Base-by-base conservation (phyloP, 1,140 invertebrate species). In the Drosophila pruinosa region DNA sequence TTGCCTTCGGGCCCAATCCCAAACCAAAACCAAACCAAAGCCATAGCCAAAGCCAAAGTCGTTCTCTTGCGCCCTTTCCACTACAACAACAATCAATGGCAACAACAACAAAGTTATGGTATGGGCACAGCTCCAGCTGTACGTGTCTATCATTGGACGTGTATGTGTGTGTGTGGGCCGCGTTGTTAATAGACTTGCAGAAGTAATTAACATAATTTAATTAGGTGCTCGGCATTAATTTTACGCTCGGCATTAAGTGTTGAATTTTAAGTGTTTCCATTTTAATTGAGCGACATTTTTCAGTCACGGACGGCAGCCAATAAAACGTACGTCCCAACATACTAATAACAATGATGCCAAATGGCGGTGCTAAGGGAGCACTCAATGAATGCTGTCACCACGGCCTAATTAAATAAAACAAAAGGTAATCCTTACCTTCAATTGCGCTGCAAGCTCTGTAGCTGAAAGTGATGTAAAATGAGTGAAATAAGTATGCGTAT, bases 191-290 rank as follows among this genome's bases (percentile, higher is more conserved):
- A 88, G 82, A 88, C 82, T 81, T 78, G 67, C 71, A 72, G 75
- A 73, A 75, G 75, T 88, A 88, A 88, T 88, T 88, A 88, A 88
- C 82, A 88, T 88, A 88, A 88, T 88, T 88, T 88, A 88, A 88
- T 88, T 88, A 89, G 81, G 82, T 88, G 82, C 83, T 88, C 70
- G 83, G 83, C 85, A 88, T 88, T 88, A 82, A 88, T 88, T 88
- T 88, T 88, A 88, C 82, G 83, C 82, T 88, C 82, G 78, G 81
- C 88, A 82, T 88, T 82, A 88, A 88, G 83, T 88, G 82, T 88
- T 88, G 82, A 88, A 78, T 88, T 88, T 88, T 88, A 88, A 88
- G 82, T 88, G 82, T 88, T 70, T 86, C 69, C 82, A 88, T 79
- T 86, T 86, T 86, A 86, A 86, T 86, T 86, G 82, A 86, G 81